Evolutionary conservation across 2,797 vertebrate species (phyloP), one percentile per base, ranked within the genome.

Genomic region (Macropus fuliginosus): DNA sequence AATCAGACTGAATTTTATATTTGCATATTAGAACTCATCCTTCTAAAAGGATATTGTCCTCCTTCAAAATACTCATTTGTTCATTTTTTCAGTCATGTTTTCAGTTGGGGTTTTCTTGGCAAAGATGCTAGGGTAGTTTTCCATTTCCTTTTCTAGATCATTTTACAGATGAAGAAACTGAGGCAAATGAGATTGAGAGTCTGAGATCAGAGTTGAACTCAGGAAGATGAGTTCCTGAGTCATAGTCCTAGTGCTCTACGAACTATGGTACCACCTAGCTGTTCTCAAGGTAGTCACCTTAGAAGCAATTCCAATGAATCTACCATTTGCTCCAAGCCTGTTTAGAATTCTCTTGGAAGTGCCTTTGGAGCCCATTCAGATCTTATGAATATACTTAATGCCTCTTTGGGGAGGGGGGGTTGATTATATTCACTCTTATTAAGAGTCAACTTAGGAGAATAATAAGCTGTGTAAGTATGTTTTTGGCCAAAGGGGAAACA

Each of bases 301-400:
- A 95, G 74, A 46, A 87, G 74, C 40, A 87, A 50, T 66, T 93
- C 94, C 81, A 59, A 29, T 90, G 56, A 94, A 81, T 13, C 18
- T 59, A 14, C 21, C 0, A 55, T 87, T 29, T 29, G 87, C 94
- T 2, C 92, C n/a, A 95, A 93, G n/a, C 8, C 16, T 50, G 46
- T 91, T 54, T 59, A 59, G 87, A 95, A 92, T 56, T 74, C 54
- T 28, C 91, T 90, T 95, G n/a, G n/a, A 94, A 59, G 52, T 1
- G 12, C 57, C 91, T 62, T 55, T 55, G 54, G 95, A 46, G 31
- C 28, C 56, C 21, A 5, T 55, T 46, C 21, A 56, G 29, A 34
- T n/a, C 1, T 59, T 92, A 91, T 74, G 31, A 94, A 92, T 57
- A 56, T 16, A 66, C 55, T 93, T 34, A 40, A 0, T 28, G 21